These are phyloP conservation scores for Daubentonia madagascariensis DNA, from an alignment of 2,113 vertebrate species.

Conservation along the genomic window DNA sequence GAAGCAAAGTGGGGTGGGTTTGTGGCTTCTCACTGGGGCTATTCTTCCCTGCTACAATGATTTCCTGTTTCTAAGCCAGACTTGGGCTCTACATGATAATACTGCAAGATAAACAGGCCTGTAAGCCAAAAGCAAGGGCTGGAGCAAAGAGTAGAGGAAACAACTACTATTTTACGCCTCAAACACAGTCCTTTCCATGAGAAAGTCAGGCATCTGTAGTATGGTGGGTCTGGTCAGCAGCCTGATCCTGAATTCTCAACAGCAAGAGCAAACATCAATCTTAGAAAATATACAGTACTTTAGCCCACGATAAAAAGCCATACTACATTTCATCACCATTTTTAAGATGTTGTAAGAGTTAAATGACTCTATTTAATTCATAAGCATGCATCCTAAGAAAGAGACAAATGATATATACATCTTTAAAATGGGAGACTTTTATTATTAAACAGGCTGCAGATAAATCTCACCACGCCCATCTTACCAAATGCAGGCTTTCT, in stretches of 20 bases:
- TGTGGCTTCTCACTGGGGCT: slow-evolving; percentile 35
- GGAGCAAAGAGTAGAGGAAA: not conserved
- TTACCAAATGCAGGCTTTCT: not conserved
- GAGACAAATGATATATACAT: not conserved
- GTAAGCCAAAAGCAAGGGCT: not conserved
- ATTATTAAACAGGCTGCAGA: not conserved
- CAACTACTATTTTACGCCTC: not conserved
- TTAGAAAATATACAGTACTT: not conserved
- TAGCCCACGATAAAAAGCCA: not conserved
- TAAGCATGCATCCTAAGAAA: not conserved
- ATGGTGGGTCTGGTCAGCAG: not conserved
- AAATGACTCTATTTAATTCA: not conserved
- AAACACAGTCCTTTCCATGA: not conserved
- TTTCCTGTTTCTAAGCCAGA: slow-evolving; percentile 48
- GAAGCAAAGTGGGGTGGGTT: not conserved
- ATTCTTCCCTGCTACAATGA: slow-evolving; percentile 12
- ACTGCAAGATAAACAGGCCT: not conserved
- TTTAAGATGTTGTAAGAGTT: not conserved
- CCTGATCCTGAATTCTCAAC: not conserved
- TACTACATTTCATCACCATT: not conserved
- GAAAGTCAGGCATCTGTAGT: not conserved
- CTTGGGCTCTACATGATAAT: not conserved
- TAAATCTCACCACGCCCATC: not conserved
- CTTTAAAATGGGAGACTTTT: slow-evolving; percentile 9
- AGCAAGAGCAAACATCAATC: not conserved